Evolutionary conservation across 2,797 vertebrate species (phyloP).

Genomic region (Enteromius treurensis): DNA sequence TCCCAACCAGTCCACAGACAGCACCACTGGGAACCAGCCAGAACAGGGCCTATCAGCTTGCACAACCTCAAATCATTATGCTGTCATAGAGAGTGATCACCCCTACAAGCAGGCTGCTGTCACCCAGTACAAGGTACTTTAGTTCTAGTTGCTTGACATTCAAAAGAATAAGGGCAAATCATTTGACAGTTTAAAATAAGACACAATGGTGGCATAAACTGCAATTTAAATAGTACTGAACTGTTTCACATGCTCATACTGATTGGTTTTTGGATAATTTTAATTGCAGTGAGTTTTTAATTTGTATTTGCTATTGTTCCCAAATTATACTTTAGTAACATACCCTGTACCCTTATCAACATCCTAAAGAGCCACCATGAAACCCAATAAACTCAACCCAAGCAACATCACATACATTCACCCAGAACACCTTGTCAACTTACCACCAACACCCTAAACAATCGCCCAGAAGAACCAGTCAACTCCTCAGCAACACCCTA

Average conservation of each 20-base stretch:
- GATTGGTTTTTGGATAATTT: neutral
- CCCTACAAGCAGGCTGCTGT: conserved; percentile 96
- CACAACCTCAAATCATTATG: conserved; percentile 96
- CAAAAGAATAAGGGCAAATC: neutral
- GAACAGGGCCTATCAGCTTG: conserved; percentile 96
- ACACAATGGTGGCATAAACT: neutral
- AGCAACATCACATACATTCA: no score
- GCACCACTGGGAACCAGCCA: conserved; percentile 96
- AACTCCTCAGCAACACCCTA: neutral
- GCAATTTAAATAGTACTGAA: neutral
- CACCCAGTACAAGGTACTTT: conserved; percentile 91
- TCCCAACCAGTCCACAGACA: conserved; percentile 99
- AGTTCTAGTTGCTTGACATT: neutral
- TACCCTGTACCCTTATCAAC: no score
- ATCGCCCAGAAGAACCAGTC: fast-evolving
- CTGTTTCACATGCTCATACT: neutral
- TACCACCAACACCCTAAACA: neutral
- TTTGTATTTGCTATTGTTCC: neutral
- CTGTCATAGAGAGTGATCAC: conserved; percentile 96
- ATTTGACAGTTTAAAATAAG: neutral
- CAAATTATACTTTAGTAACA: no score
- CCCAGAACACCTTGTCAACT: neutral
- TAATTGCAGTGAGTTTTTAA: neutral
- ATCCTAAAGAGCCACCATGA: neutral
- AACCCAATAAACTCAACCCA: no score